Evolutionary conservation across 2,888 invertebrate species (phyloP), one percentile per base, ranked within the genome.

Genomic region (Teleiodes luculella): DNA sequence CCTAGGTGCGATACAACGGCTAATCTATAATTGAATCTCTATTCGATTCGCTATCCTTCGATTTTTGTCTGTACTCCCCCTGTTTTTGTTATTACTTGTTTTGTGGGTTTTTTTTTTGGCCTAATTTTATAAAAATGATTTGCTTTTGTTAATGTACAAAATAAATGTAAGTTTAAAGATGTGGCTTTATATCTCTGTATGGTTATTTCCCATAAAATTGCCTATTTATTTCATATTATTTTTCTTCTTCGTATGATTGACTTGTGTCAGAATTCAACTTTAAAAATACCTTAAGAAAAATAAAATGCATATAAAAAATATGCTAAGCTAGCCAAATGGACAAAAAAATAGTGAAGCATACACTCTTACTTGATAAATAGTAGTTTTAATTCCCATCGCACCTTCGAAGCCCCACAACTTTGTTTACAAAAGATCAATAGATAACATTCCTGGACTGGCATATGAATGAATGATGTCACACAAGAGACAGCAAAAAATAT

Each of bases 21-120:
- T 88, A 87, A 89, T 89, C 88, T 88, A 84, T 88, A 89, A 89
- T 88, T 84, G 84, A 89, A 89, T 89, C 88, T 83, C 78, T 77
- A 79, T 86, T 83, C 77, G 79, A 81, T 85, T 78, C 77, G 77
- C 75, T 83, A 83, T 83, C 78, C 76, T 76, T 78, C 68, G 70
- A 78, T 80, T 83, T 82, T 81, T 78, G 68, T 68, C 64, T 68
- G 56, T 61, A 70, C 67, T 62, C 65, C n/a, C 68, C 70, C 62
- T 58, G 58, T 63, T 68, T 71, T 73, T 67, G 64, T 61, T 67
- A 64, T 62, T 56, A 65, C 63, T 56, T 65, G 60, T 70, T 67
- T 62, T 52, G 61, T 39, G 51, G 52, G 47, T 50, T 60, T 62
- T 58, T 57, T 52, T 62, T 55, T 55, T 33, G 36, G 49, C 50